These are phyloP conservation scores for Emydoidea blandingii DNA, from an alignment of 2,797 vertebrate species.

Conservation along the genomic window DNA sequence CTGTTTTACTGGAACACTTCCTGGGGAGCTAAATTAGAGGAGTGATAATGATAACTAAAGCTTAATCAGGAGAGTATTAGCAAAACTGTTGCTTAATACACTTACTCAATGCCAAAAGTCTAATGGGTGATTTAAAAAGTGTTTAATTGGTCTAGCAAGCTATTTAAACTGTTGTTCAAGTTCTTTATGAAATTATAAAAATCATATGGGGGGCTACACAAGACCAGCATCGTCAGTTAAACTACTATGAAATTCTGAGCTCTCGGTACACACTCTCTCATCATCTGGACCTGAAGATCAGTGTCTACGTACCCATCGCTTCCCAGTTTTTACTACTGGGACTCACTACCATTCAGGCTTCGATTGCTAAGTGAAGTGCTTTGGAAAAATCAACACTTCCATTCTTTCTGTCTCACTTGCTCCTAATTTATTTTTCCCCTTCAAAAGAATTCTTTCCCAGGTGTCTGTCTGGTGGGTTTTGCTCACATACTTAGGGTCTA, in stretches of 20 bases:
- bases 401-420: not conserved
- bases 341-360: not conserved
- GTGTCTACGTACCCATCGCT: not conserved
- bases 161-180: not conserved
- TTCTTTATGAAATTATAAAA: not conserved
- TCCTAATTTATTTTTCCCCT: not conserved
- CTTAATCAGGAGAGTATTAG: rapidly evolving
- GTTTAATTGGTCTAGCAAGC: not conserved
- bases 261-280: not conserved
- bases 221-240: not conserved
- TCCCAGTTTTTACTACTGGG: not conserved
- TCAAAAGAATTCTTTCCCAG: not conserved
- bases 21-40: not conserved
- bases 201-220: not conserved
- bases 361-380: not conserved
- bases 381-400: not conserved
- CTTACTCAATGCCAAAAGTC: not conserved
- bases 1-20: not conserved
- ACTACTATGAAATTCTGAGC: not conserved
- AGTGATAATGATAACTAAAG: not conserved
- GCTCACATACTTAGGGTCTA: not conserved
- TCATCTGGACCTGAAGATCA: not conserved
- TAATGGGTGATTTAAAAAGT: not conserved
- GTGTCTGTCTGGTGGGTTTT: too few species aligned
- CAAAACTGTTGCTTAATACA: not conserved